Base-by-base conservation (phyloP, 2,113 vertebrate genomes). In the Sialia sialis region DNA sequence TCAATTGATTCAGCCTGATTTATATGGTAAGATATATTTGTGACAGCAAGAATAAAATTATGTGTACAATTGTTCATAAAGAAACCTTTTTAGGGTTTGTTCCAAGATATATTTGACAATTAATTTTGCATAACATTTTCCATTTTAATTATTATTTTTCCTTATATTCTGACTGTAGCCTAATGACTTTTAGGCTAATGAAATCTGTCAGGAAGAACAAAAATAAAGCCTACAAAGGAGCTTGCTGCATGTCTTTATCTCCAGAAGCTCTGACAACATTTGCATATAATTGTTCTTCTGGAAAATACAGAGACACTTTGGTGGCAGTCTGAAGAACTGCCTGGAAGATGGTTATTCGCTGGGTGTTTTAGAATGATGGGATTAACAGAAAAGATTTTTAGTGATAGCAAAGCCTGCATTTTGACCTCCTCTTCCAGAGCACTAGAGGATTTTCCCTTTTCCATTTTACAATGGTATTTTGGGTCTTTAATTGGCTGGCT, bases 111-210 rank as follows among this genome's bases (percentile, higher is more conserved):
- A 91, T 75, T 80, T 67, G 68, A 78, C 63, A 86, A 92, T 77
- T 87, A 87, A 86, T 89, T 93, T 87, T 74, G 55, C 60, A 52
- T 84, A 64, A 41, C 9, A 48, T 38, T 89, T 90, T 94, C 41
- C 13, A 34, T 89, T 84, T 86, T 87, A 90, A 90, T 90, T 84
- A 75, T 30, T 94, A 66, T 29, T 94, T 96, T 92, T 81, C 48
- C 36, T 75, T 90, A 9, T 64, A 84, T 81, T 81, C 69, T 75
- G 36, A 72, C 48, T 64, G 17, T 81, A 82, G 39, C 63, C 36
- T 92, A 87, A 87, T 78, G 11, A 89, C 56, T 93, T 92, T 25
- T 52, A 87, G 36, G 32, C 69, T 94, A 86, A 89, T 48, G 56
- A 92, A 95, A 92, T 72, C 43, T 81, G 60, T 77, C 36, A 84